These are phyloP conservation scores for Drosophila emarginata DNA, from an alignment of 2,888 invertebrate genomes.

Conservation along the genomic window DNA sequence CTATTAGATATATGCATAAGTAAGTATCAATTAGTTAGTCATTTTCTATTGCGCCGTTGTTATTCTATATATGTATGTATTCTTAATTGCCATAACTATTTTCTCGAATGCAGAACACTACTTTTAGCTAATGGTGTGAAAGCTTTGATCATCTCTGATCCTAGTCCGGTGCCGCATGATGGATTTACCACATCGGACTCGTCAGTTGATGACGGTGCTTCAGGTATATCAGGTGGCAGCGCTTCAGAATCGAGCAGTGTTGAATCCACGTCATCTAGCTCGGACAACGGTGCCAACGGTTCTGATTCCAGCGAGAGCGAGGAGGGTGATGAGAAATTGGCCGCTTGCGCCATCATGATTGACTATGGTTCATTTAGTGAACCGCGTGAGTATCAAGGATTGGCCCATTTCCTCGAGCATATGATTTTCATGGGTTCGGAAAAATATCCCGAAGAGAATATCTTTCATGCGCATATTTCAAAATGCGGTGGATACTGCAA, in stretches of 20 bases:
- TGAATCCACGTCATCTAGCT: constrained; percentile 46
- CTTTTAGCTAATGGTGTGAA: constrained; percentile 88
- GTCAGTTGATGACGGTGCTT: constrained; percentile 62
- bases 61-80: background rate
- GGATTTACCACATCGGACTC: constrained; percentile 75
- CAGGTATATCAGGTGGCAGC: constrained; percentile 39
- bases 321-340: constrained; percentile 83
- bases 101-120: constrained; percentile 83
- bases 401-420: constrained; percentile 94
- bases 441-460: constrained; percentile 94
- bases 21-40: constrained; percentile 77
- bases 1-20: constrained; percentile 85
- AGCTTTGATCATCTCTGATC: constrained; percentile 88
- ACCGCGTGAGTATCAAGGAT: constrained; percentile 89
- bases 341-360: constrained; percentile 90
- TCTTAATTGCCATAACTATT: background rate
- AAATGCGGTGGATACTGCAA: constrained; percentile 94
- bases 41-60: no score
- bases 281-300: constrained; percentile 32
- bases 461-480: constrained; percentile 91
- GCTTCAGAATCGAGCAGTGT: constrained; percentile 58
- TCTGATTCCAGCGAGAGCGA: constrained; percentile 48
- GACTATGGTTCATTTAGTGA: constrained; percentile 92
- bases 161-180: constrained; percentile 80
- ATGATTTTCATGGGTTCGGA: constrained; percentile 97